These are phyloP conservation scores for Enteromius radiatus DNA, from an alignment of 2,797 vertebrate species.

Conservation along the genomic window DNA sequence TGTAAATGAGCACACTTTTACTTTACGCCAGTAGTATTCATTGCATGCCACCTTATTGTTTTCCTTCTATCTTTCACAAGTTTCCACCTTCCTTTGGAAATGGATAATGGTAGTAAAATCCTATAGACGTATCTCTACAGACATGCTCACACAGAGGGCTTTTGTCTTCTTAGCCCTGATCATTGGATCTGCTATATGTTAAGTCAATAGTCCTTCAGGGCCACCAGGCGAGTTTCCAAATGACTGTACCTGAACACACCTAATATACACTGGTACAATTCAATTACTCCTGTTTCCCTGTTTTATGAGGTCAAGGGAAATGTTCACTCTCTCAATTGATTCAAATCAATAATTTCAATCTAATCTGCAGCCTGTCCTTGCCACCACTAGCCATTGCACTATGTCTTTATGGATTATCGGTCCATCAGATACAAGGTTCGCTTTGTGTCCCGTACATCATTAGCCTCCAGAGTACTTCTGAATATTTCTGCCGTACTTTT, in stretches of 20 bases:
- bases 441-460: conserved; percentile 30
- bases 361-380: conserved; percentile 71
- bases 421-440: conserved; percentile 22
- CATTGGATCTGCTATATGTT: conserved; percentile 49
- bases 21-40: neutral
- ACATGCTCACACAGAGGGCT: conserved; percentile 7
- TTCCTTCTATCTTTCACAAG: neutral
- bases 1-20: neutral
- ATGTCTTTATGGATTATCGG: conserved; percentile 43
- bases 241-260: conserved; percentile 55
- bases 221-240: conserved; percentile 56
- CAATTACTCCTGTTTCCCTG: conserved; percentile 66
- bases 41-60: neutral
- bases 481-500: neutral
- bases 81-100: conserved; percentile 20
- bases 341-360: conserved; percentile 73
- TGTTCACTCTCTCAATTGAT: conserved; percentile 67
- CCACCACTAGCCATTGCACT: conserved; percentile 38
- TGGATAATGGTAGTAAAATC: conserved; percentile 1
- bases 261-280: conserved; percentile 58
- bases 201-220: conserved; percentile 61
- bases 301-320: conserved; percentile 59
- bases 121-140: neutral
- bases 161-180: conserved; percentile 50
- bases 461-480: conserved; percentile 40